These are phyloP conservation scores for Pyrgus malvae DNA, from an alignment of 2,888 invertebrate genomes.

Conservation along the genomic window DNA sequence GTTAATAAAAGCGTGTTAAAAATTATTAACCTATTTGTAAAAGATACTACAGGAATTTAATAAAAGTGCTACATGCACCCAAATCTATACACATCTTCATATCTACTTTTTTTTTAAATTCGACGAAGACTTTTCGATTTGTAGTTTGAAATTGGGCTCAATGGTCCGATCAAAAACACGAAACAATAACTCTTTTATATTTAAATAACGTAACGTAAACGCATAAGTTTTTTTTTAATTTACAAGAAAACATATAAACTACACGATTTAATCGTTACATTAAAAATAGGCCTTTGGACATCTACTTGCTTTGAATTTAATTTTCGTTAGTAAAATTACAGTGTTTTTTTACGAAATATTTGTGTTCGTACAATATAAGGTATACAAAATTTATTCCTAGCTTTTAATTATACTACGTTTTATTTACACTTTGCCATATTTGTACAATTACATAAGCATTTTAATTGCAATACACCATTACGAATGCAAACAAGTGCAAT, in stretches of 20 bases:
- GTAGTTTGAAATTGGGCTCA: constrained; percentile 72
- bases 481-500: too few relatives aligned
- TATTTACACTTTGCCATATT: too few relatives aligned
- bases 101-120: not conserved
- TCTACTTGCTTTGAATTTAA: constrained; percentile 51
- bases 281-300: constrained; percentile 59
- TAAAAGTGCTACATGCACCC: not conserved
- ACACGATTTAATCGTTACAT: constrained; percentile 13
- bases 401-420: too few relatives aligned
- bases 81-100: not conserved
- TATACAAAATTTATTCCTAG: too few relatives aligned
- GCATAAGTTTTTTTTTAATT: not conserved
- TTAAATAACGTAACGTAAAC: not conserved
- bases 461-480: too few relatives aligned
- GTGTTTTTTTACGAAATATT: too few relatives aligned
- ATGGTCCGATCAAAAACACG: constrained; percentile 51
- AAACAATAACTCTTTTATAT: constrained; percentile 1
- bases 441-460: too few relatives aligned
- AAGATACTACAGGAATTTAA: too few relatives aligned
- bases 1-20: too few relatives aligned
- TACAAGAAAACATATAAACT: constrained; percentile 2
- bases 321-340: constrained; percentile 13
- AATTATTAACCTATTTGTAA: too few relatives aligned
- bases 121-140: not conserved
- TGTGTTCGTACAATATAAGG: too few relatives aligned